Percentiles rank a stretch among this genome's conserved stretches.
Evolutionary conservation across 2,888 invertebrate genomes (phyloP).

Genomic region (Mythimna loreyi): DNA sequence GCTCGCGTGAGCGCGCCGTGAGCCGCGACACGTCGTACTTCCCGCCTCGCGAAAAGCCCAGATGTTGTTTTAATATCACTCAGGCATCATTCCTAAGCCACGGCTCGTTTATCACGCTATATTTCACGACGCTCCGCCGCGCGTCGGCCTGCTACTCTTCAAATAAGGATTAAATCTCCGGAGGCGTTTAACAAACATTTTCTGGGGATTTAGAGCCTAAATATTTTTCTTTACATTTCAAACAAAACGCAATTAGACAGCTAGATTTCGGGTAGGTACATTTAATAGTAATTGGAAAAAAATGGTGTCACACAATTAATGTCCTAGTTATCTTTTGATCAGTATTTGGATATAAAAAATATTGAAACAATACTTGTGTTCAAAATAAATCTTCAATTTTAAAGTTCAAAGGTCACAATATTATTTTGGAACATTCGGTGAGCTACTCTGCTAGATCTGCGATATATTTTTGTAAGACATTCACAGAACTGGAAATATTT

Average conservation of each 20-base stretch:
- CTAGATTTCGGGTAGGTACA: not conserved
- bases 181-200: not conserved
- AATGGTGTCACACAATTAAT: not conserved
- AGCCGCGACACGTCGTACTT: not conserved
- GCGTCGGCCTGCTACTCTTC: not conserved
- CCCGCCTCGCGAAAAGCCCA: conserved; percentile 3
- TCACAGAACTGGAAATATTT: not conserved
- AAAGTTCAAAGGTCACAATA: conserved; percentile 21
- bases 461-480: not conserved
- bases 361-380: conserved; percentile 4
- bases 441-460: not conserved
- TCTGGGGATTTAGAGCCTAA: not conserved
- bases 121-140: conserved; percentile 1
- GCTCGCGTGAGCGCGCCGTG: conserved; percentile 12
- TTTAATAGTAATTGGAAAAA: not conserved
- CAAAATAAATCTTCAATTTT: conserved; percentile 2
- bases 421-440: not conserved
- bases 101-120: conserved; percentile 23
- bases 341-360: not conserved
- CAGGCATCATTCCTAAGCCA: conserved; percentile 1
- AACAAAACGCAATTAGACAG: not conserved
- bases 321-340: not conserved
- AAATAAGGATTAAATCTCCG: conserved; percentile 24
- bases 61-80: conserved; percentile 23
- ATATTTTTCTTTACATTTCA: not conserved